A percentile compares a stretch with the other conserved stretches of the same genome.
Conservation (phyloP, 2,888 invertebrate genomes). For the Lasioglossum marginatum region DNA sequence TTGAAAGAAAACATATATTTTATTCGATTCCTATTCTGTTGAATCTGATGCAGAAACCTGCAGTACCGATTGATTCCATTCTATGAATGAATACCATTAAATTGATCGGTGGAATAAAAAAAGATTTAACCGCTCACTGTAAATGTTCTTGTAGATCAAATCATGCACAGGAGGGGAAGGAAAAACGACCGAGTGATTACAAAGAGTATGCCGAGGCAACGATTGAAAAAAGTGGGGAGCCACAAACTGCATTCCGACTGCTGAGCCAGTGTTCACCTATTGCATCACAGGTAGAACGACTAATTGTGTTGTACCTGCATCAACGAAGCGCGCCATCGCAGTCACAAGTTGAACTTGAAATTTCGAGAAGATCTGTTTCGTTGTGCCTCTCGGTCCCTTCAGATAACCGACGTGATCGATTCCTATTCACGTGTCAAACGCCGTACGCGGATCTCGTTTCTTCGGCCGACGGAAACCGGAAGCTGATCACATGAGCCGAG, state of each 20-base stretch:
- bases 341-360: conserved; percentile 36
- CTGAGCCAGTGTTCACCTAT: conserved; percentile 67
- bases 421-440: neutral
- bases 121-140: neutral
- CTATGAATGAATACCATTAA: too few relatives aligned
- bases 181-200: conserved; percentile 3
- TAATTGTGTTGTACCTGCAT: conserved; percentile 81
- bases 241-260: conserved; percentile 42
- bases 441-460: conserved; percentile 26
- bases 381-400: neutral
- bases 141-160: neutral
- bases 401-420: neutral
- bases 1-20: neutral
- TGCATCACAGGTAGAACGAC: conserved; percentile 73
- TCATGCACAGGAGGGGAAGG: neutral
- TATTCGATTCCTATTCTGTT: neutral
- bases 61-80: too few relatives aligned
- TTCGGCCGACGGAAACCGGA: conserved; percentile 32
- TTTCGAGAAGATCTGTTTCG: neutral
- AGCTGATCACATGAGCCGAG: conserved; percentile 77
- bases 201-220: conserved; percentile 44
- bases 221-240: conserved; percentile 61
- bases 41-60: neutral
- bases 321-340: conserved; percentile 47
- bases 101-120: too few relatives aligned